Evolutionary conservation across 1,140 invertebrate genomes (phyloP).

Genomic region (Periplaneta americana): DNA sequence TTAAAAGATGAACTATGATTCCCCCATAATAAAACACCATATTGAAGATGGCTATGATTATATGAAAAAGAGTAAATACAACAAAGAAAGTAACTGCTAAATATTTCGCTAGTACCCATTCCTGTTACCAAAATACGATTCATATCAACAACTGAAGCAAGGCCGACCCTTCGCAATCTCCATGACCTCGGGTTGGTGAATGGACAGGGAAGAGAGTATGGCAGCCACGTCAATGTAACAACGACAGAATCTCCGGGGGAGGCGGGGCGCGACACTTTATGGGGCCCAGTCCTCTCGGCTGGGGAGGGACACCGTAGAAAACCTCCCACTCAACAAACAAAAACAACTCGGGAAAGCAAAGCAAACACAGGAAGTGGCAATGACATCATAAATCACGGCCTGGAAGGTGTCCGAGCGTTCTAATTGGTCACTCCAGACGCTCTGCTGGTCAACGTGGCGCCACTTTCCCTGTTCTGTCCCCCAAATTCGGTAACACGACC

Average conservation of each 20-base stretch:
- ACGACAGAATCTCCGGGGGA: not conserved
- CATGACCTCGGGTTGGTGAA: not conserved
- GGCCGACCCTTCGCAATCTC: not conserved
- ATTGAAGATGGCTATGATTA: too few relatives aligned
- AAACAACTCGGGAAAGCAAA: not conserved
- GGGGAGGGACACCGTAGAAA: not conserved
- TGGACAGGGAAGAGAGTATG: not conserved
- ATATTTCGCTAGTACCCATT: too few relatives aligned
- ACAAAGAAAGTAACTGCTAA: too few relatives aligned
- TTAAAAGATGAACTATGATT: too few relatives aligned
- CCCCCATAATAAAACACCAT: too few relatives aligned
- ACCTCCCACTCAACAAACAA: not conserved
- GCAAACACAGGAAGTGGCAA: slow-evolving; percentile 6
- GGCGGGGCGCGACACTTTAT: not conserved
- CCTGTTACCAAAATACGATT: too few relatives aligned
- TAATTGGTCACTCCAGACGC: slow-evolving; percentile 6
- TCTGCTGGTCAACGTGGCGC: too few relatives aligned
- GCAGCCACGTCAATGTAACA: not conserved
- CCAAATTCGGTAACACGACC: not conserved
- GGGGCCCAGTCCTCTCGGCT: not conserved
- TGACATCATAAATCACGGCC: not conserved
- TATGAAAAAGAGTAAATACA: too few relatives aligned
- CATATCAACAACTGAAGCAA: too few relatives aligned
- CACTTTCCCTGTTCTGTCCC: not conserved
- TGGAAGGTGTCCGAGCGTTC: not conserved